These are phyloP conservation scores for Cryptophagus acutangulus DNA, from an alignment of 2,888 invertebrate genomes.

Conservation along the genomic window DNA sequence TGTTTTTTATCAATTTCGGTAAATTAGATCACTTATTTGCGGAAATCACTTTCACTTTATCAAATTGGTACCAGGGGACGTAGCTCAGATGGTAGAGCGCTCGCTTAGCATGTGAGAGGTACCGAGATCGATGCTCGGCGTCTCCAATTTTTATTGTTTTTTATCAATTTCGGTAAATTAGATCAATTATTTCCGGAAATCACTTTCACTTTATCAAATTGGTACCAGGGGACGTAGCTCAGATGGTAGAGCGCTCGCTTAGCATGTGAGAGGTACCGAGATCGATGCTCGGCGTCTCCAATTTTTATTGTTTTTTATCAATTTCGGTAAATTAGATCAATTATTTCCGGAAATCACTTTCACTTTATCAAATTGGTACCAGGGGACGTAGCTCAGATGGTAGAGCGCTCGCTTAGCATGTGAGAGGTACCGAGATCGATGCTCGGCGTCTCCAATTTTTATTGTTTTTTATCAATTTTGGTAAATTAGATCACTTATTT, in stretches of 20 bases:
- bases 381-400: slow-evolving; percentile 43
- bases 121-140: slow-evolving; percentile 53
- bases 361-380: background rate
- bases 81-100: slow-evolving; percentile 56
- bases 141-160: slow-evolving; percentile 35
- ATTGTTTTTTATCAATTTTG: slow-evolving; percentile 11
- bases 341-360: background rate
- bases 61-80: slow-evolving; percentile 32
- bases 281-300: slow-evolving; percentile 46
- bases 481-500: background rate
- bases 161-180: too few species aligned
- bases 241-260: slow-evolving; percentile 46
- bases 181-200: too few species aligned
- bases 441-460: slow-evolving; percentile 42
- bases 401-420: slow-evolving; percentile 46
- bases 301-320: slow-evolving; percentile 19
- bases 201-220: too few species aligned
- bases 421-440: slow-evolving; percentile 46
- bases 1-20: slow-evolving; percentile 4
- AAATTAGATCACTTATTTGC: slow-evolving; percentile 1
- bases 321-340: background rate
- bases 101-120: slow-evolving; percentile 56
- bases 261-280: slow-evolving; percentile 47
- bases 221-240: slow-evolving; percentile 38
- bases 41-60: background rate